phyloP scores from a whole-genome alignment of 2,113 vertebrate species.

The Echinops telfairi region DNA sequence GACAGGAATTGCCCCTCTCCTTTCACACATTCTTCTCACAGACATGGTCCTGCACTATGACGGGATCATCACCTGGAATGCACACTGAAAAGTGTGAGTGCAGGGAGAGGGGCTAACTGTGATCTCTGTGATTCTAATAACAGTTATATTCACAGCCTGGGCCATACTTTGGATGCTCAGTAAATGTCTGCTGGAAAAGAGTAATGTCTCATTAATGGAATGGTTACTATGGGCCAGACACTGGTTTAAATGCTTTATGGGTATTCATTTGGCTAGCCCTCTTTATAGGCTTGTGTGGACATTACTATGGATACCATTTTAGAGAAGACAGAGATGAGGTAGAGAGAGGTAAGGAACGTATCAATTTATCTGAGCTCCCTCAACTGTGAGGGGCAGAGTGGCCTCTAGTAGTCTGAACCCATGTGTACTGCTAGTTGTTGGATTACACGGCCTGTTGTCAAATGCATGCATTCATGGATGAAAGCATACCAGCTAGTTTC shows the following conservation, averaged over 20 bases:
- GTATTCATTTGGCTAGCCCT: neutral
- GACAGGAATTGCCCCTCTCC: neutral
- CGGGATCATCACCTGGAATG: neutral
- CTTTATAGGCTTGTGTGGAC: neutral
- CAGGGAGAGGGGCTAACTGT: neutral
- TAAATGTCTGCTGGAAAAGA: neutral
- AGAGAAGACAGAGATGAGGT: neutral
- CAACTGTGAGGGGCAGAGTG: neutral
- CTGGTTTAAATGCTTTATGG: neutral
- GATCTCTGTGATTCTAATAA: neutral
- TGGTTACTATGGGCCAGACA: neutral
- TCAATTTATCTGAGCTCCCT: neutral
- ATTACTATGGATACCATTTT: neutral
- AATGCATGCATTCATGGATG: neutral
- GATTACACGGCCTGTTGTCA: neutral
- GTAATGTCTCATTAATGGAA: neutral
- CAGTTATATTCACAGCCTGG: neutral
- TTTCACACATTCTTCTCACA: neutral
- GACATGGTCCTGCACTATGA: neutral
- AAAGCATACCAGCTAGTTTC: neutral
- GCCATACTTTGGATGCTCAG: neutral
- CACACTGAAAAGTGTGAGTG: neutral
- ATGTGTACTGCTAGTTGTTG: neutral
- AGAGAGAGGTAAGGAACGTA: neutral
- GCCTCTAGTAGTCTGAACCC: neutral